Conservation (phyloP, 2,797 vertebrate genomes). For the Pseudochirops corinnae region DNA sequence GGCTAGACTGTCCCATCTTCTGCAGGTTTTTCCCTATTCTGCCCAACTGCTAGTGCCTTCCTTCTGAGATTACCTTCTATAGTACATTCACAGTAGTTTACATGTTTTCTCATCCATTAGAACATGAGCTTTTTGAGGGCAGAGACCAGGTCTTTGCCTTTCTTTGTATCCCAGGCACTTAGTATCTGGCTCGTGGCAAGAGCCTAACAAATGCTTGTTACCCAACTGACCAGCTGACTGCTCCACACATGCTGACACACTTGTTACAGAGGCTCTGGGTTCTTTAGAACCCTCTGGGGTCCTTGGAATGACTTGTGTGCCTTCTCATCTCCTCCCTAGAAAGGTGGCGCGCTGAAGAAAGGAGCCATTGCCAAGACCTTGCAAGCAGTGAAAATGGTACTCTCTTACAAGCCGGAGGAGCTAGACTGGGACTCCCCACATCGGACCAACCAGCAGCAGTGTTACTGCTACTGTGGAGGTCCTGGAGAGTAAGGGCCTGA, state of each 20-base stretch:
- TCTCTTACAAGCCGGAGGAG: slow-evolving; percentile 91
- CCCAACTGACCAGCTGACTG: neutral
- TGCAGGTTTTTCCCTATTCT: neutral
- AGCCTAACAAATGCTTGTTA: neutral
- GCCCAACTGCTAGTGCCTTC: neutral
- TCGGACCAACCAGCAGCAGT: slow-evolving; percentile 97
- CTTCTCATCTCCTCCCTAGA: slow-evolving; percentile 84
- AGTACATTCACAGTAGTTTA: neutral
- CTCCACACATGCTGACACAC: neutral
- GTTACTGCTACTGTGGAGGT: slow-evolving; percentile 97
- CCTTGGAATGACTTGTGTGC: neutral
- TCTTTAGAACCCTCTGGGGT: neutral
- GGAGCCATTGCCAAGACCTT: slow-evolving; percentile 93
- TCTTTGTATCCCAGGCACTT: neutral
- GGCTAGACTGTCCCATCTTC: neutral
- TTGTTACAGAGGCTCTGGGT: neutral
- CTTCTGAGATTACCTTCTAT: neutral
- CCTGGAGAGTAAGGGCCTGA: slow-evolving; percentile 93
- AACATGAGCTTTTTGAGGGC: neutral
- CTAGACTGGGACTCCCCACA: slow-evolving; percentile 97
- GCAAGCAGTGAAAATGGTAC: slow-evolving; percentile 94
- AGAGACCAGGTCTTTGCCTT: neutral
- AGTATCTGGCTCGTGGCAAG: neutral
- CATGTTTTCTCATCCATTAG: neutral
- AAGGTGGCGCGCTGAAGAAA: slow-evolving; percentile 96